Conservation (phyloP, 1,140 invertebrate genomes). For the Apocrypta bakeri region DNA sequence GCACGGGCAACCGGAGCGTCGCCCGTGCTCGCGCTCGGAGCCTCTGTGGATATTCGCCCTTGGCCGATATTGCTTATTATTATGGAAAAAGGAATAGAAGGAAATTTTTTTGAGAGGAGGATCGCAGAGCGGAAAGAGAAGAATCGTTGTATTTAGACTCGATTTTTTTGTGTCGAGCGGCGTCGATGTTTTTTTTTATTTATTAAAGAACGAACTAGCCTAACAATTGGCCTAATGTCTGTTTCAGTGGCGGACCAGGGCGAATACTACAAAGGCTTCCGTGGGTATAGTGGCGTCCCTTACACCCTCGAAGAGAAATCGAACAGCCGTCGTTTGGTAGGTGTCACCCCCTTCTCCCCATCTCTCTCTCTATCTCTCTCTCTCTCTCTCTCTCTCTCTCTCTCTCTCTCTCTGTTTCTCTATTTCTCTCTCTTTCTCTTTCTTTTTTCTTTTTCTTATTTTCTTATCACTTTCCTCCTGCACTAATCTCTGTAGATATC, state of each 20-base stretch:
- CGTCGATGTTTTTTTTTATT: neutral
- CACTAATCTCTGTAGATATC: no score
- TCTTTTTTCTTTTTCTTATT: conserved; percentile 1
- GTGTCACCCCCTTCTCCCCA: conserved; percentile 71
- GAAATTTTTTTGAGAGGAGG: neutral
- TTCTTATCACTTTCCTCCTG: no score
- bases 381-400: conserved; percentile 52
- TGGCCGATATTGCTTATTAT: conserved; percentile 57
- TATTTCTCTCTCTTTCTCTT: neutral
- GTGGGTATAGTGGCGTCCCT: conserved; percentile 77
- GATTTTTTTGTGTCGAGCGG: no score
- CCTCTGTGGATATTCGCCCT: conserved; percentile 74
- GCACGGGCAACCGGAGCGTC: conserved; percentile 53
- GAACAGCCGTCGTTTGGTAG: conserved; percentile 79
- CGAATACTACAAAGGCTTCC: conserved; percentile 89
- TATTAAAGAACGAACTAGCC: conserved; percentile 55
- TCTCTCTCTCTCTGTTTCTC: conserved; percentile 38
- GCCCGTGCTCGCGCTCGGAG: conserved; percentile 65
- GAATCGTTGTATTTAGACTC: no score
- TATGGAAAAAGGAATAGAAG: neutral
- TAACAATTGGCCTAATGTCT: conserved; percentile 79
- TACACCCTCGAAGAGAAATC: conserved; percentile 79
- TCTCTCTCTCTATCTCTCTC: conserved; percentile 51
- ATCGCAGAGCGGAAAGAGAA: conserved; percentile 22
- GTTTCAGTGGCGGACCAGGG: conserved; percentile 87